These are phyloP conservation scores for Apocrypta bakeri DNA, from an alignment of 1,140 invertebrate species.

Conservation along the genomic window DNA sequence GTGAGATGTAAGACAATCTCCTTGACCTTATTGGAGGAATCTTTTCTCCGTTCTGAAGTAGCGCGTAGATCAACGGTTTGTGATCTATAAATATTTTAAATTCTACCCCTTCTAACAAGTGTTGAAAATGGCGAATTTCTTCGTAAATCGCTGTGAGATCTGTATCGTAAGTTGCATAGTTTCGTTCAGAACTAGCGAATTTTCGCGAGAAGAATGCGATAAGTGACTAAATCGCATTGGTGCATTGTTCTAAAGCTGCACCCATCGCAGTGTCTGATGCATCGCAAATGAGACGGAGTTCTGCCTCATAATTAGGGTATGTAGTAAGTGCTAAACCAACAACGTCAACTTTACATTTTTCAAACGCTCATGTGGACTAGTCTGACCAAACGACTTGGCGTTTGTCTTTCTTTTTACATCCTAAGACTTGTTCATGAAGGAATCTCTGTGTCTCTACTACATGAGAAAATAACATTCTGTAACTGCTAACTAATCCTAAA, in stretches of 20 bases:
- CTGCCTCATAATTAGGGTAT: not conserved
- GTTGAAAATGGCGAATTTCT: not conserved
- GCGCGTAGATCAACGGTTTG: not conserved
- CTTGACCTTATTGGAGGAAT: not conserved
- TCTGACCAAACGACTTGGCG: slow-evolving; percentile 52
- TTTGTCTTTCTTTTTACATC: slow-evolving; percentile 54
- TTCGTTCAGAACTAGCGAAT: not conserved
- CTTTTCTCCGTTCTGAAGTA: not conserved
- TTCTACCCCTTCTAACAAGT: not conserved
- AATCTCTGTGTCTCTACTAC: slow-evolving; percentile 54
- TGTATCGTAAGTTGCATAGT: not conserved
- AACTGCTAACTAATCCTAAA: slow-evolving; percentile 58
- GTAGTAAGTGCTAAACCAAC: not conserved
- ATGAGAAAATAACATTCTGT: slow-evolving; percentile 50
- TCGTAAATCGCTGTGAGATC: not conserved
- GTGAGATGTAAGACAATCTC: not conserved
- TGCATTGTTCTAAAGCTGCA: not conserved
- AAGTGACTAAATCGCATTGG: not conserved
- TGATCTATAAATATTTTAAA: not conserved
- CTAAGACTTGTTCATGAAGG: slow-evolving; percentile 52
- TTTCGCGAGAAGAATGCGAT: not conserved
- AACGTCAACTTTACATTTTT: slow-evolving; percentile 43
- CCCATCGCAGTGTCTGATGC: not conserved
- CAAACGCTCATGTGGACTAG: slow-evolving; percentile 50
- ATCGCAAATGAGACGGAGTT: not conserved